Conservation (phyloP, 2,113 vertebrate species). For the Caranx ignobilis region DNA sequence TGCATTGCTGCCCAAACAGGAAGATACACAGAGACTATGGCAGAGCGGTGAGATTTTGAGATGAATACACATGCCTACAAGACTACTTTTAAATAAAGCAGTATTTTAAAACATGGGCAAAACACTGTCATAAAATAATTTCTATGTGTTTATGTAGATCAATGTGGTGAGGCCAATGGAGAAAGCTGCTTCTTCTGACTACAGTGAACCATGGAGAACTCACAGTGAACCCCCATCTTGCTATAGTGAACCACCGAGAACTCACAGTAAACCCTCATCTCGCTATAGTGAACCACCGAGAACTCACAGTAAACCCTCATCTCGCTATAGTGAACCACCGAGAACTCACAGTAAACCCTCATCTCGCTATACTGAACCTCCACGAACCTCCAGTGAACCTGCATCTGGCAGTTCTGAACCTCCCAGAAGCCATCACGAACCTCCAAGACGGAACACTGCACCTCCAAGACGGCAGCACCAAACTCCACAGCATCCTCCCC, state of each 20-base stretch:
- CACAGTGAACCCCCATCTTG: too few species aligned
- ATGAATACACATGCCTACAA: not conserved
- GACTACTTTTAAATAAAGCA: not conserved
- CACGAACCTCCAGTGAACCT: not conserved
- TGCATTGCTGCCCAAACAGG: conserved; percentile 71
- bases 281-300: too few species aligned
- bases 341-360: too few species aligned
- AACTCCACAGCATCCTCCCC: conserved; percentile 11
- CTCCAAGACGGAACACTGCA: not conserved
- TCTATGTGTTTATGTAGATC: conserved; percentile 62
- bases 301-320: too few species aligned
- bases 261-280: too few species aligned
- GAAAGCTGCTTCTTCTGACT: conserved; percentile 20
- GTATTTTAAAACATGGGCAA: not conserved
- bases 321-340: not conserved
- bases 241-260: too few species aligned
- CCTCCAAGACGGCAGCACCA: conserved; percentile 6
- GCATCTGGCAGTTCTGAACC: not conserved
- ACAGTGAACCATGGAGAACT: not conserved
- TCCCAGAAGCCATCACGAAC: not conserved
- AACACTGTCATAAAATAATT: not conserved
- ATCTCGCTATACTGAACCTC: not conserved
- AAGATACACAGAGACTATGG: conserved; percentile 32
- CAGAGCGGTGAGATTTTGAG: conserved; percentile 62
- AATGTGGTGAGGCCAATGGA: conserved; percentile 44